These are phyloP conservation scores for Poecilus cupreus DNA, from an alignment of 2,888 invertebrate species.

Conservation along the genomic window DNA sequence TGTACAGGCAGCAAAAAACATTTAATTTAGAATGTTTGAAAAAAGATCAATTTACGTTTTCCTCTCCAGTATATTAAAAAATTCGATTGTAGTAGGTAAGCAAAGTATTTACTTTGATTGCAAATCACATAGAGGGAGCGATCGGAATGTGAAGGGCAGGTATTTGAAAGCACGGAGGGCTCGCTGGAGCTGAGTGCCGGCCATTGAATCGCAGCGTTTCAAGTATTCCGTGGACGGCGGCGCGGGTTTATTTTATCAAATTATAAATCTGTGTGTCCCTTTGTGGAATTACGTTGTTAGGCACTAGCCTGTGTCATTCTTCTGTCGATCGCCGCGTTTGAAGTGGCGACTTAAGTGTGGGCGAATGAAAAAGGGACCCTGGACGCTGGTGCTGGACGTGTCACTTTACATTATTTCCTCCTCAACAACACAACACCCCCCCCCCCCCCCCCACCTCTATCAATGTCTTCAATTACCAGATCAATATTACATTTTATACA, in stretches of 20 bases:
- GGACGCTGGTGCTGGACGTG: background rate
- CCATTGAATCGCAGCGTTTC: background rate
- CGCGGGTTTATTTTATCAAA: conserved; percentile 41
- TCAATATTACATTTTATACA: too few relatives aligned
- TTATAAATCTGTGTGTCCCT: conserved; percentile 48
- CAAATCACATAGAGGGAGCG: too few relatives aligned
- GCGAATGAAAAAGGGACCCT: background rate
- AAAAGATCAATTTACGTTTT: too few relatives aligned
- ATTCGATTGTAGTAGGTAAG: too few relatives aligned
- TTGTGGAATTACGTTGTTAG: conserved; percentile 48
- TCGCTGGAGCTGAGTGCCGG: too few relatives aligned
- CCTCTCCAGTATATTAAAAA: too few relatives aligned
- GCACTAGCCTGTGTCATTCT: conserved; percentile 14
- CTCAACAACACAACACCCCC: background rate
- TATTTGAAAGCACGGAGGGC: too few relatives aligned
- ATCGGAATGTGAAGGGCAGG: too few relatives aligned
- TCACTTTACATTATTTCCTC: background rate
- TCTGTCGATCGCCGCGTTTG: conserved; percentile 35
- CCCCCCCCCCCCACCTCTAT: background rate
- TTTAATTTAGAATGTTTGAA: too few relatives aligned
- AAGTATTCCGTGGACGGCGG: conserved; percentile 3
- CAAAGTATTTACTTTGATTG: too few relatives aligned
- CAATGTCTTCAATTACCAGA: background rate
- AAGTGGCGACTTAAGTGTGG: conserved; percentile 34
- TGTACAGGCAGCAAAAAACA: too few relatives aligned